These are phyloP conservation scores for Papilio gigon DNA, from an alignment of 2,888 invertebrate genomes.

Conservation along the genomic window DNA sequence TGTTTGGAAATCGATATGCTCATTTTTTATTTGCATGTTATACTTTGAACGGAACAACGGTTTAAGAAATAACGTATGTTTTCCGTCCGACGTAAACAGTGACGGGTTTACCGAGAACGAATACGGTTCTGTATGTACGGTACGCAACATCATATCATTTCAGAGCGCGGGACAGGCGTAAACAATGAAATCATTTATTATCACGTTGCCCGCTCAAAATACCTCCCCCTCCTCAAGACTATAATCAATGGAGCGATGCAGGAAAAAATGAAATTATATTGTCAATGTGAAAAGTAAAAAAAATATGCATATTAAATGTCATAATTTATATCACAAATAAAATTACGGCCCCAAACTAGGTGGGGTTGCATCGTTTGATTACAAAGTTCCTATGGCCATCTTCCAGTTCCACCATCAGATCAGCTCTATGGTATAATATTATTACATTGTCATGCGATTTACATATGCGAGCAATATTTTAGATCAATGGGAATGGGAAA, in stretches of 20 bases:
- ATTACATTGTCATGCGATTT: too few relatives aligned
- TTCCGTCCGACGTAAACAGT: constrained; percentile 38
- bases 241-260: constrained; percentile 24
- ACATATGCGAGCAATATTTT: too few relatives aligned
- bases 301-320: background rate
- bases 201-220: constrained; percentile 39
- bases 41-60: constrained; percentile 20
- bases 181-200: constrained; percentile 43
- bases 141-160: constrained; percentile 41
- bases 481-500: too few relatives aligned
- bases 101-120: constrained; percentile 37
- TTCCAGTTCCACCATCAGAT: too few relatives aligned
- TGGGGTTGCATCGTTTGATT: too few relatives aligned
- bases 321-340: background rate
- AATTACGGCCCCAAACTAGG: too few relatives aligned
- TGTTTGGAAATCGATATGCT: constrained; percentile 21
- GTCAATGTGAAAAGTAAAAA: background rate
- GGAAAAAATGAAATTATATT: constrained; percentile 38
- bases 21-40: constrained; percentile 33
- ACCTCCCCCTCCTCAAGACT: constrained; percentile 26
- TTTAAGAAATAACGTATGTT: constrained; percentile 34
- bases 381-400: too few relatives aligned
- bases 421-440: too few relatives aligned
- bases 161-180: constrained; percentile 39
- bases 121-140: constrained; percentile 26